These are phyloP conservation scores for Lutjanus argentimaculatus DNA, from an alignment of 2,797 vertebrate genomes.

Conservation along the genomic window DNA sequence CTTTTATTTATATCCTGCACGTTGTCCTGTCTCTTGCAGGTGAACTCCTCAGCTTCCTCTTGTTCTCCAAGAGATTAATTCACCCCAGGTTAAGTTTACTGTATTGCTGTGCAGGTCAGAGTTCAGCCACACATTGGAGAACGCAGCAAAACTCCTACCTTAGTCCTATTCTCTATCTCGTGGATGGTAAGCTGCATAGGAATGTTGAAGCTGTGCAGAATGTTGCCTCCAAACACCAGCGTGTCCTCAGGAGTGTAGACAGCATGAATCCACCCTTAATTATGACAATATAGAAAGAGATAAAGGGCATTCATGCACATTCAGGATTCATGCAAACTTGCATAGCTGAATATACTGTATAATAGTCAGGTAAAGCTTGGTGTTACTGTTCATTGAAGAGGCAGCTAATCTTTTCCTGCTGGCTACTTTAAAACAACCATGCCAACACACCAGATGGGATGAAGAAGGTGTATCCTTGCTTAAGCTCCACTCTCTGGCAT, in stretches of 20 bases:
- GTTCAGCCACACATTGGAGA: slow-evolving; percentile 14
- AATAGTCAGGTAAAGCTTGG: slow-evolving; percentile 4
- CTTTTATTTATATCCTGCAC: too few relatives aligned
- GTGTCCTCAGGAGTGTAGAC: slow-evolving; percentile 98
- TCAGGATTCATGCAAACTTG: slow-evolving; percentile 20
- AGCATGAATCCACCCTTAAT: slow-evolving; percentile 96
- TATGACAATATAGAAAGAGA: slow-evolving; percentile 24
- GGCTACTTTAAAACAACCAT: slow-evolving; percentile 37
- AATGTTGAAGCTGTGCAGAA: slow-evolving; percentile 99
- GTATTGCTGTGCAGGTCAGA: slow-evolving; percentile 22
- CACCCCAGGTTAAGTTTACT: slow-evolving; percentile 6
- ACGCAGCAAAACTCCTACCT: slow-evolving; percentile 83
- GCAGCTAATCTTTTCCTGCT: slow-evolving; percentile 47
- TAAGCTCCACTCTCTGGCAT: slow-evolving; percentile 96
- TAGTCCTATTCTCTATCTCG: slow-evolving; percentile 97
- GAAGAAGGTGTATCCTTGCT: slow-evolving; percentile 96
- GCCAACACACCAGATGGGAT: slow-evolving; percentile 94
- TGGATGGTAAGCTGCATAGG: slow-evolving; percentile 98
- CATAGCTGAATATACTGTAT: background rate
- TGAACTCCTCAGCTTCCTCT: slow-evolving; percentile 15
- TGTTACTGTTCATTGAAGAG: slow-evolving; percentile 26
- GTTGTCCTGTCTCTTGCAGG: slow-evolving; percentile 1
- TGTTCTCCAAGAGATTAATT: slow-evolving; percentile 30
- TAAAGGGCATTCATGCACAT: background rate
- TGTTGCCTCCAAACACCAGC: slow-evolving; percentile 98